These are phyloP conservation scores for Drosophila pseudoananassae DNA, from an alignment of 1,140 invertebrate genomes.

Conservation along the genomic window DNA sequence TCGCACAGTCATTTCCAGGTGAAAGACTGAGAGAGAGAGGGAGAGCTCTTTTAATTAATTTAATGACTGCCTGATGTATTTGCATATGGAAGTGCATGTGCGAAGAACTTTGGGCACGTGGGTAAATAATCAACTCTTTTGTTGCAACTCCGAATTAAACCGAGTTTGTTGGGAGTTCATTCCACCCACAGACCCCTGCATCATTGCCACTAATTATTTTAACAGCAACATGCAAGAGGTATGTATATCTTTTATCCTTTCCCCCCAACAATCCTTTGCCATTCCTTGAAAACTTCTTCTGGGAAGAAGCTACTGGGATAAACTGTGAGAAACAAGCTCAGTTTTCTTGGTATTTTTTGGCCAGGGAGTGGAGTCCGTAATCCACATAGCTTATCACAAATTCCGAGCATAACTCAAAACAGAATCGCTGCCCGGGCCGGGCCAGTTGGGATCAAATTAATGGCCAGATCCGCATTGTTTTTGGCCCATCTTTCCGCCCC, in stretches of 20 bases:
- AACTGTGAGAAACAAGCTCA: constrained; percentile 12
- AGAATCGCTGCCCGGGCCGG: constrained; percentile 16
- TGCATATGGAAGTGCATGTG: constrained; percentile 69
- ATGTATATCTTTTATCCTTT: background rate
- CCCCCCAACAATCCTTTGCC: background rate
- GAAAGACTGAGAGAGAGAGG: background rate
- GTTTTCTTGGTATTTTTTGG: constrained; percentile 28
- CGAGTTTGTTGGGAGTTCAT: constrained; percentile 1
- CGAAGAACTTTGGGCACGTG: constrained; percentile 40
- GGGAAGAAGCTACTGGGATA: too few relatives aligned
- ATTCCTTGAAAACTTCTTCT: background rate
- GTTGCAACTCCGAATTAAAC: constrained; percentile 37
- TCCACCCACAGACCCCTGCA: background rate
- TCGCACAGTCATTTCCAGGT: constrained; percentile 41
- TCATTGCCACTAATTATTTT: constrained; percentile 50
- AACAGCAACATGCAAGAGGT: constrained; percentile 33
- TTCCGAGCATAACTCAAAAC: constrained; percentile 61
- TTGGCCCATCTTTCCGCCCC: constrained; percentile 22
- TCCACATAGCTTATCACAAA: constrained; percentile 68
- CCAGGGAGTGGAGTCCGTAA: constrained; percentile 21
- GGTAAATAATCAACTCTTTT: constrained; percentile 60
- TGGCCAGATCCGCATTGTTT: constrained; percentile 65
- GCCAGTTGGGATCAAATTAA: constrained; percentile 51
- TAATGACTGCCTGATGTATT: constrained; percentile 68
- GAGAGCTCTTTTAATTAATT: constrained; percentile 69